Conservation (phyloP, 2,888 invertebrate genomes). For the Stratiomys singularior region DNA sequence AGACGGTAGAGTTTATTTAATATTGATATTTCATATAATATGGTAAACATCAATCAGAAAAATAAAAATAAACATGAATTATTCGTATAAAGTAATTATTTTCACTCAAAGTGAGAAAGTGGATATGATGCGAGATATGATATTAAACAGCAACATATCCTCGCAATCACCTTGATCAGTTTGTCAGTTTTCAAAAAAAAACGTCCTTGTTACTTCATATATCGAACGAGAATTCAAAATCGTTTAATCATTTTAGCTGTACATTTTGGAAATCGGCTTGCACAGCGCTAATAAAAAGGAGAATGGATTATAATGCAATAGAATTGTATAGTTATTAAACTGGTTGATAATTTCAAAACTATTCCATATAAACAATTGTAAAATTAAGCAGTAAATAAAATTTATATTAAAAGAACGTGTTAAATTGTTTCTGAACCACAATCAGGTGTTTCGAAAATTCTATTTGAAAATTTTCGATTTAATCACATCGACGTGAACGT, state of each 20-base stretch:
- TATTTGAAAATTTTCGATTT: too few species aligned
- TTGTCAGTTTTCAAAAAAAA: background rate
- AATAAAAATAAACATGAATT: conserved; percentile 37
- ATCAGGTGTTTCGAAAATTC: too few species aligned
- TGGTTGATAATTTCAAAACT: conserved; percentile 21
- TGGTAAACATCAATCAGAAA: too few species aligned
- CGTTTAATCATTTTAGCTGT: conserved; percentile 15
- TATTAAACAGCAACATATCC: background rate
- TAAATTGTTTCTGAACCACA: too few species aligned
- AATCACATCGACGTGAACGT: too few species aligned
- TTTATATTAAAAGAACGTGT: conserved; percentile 2
- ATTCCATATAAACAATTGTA: conserved; percentile 39
- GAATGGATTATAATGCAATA: conserved; percentile 2
- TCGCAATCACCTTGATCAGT: background rate
- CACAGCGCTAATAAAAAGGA: background rate
- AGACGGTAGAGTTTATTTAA: conserved; percentile 51
- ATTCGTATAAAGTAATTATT: conserved; percentile 23
- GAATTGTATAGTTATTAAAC: conserved; percentile 16
- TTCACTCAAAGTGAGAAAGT: conserved; percentile 17
- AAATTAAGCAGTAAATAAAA: conserved; percentile 31
- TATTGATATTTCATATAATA: conserved; percentile 27
- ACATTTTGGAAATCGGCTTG: background rate
- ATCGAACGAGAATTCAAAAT: background rate
- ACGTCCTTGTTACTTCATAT: background rate
- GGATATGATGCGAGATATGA: background rate